These are phyloP conservation scores for Peromyscus californicus DNA, from an alignment of 2,113 vertebrate genomes.

Conservation along the genomic window DNA sequence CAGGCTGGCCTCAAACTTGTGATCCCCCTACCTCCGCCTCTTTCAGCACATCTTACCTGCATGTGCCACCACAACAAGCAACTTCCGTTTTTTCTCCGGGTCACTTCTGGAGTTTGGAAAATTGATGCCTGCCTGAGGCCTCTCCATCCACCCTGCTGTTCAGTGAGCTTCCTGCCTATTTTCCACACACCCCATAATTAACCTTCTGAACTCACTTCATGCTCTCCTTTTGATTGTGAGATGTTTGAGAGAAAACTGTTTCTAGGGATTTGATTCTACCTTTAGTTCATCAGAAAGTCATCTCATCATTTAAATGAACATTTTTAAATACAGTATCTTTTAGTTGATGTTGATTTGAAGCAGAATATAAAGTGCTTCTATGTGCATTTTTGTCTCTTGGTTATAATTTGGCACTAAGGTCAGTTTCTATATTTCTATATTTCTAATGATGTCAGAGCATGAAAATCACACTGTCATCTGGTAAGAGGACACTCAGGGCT, in stretches of 20 bases:
- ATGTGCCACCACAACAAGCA: background rate
- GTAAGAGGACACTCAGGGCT: background rate
- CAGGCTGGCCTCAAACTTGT: background rate
- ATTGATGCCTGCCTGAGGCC: background rate
- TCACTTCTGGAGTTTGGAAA: background rate
- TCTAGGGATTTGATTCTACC: background rate
- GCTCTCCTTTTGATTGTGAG: background rate
- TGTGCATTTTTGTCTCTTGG: background rate
- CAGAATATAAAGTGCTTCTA: background rate
- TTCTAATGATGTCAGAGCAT: constrained; percentile 25
- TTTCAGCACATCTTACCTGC: background rate
- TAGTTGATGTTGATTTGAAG: constrained; percentile 2
- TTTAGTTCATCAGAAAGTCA: background rate
- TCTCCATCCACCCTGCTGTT: background rate
- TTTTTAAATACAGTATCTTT: background rate
- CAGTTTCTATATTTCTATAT: background rate
- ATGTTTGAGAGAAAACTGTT: background rate
- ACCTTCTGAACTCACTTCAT: background rate
- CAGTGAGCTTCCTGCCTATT: background rate
- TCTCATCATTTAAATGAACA: constrained; percentile 1
- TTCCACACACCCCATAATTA: background rate
- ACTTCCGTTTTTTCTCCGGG: background rate
- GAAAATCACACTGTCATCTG: constrained; percentile 24
- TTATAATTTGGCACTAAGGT: constrained; percentile 33
- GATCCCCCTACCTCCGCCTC: too few relatives aligned